Evolutionary conservation across 2,113 vertebrate genomes (phyloP).

Genomic region (Chinchilla lanigera): DNA sequence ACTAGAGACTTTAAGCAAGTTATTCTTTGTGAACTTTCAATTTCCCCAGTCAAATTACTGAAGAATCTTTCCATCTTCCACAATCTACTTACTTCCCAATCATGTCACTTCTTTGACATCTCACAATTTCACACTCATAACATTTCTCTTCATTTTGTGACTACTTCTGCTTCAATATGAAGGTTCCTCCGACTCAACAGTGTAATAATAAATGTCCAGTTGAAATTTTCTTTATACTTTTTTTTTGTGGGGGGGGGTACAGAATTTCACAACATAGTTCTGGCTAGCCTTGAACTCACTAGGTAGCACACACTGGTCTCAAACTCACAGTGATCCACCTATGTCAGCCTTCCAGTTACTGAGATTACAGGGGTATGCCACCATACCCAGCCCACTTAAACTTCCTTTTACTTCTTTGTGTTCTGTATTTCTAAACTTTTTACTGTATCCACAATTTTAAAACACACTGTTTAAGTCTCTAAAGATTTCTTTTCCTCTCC

Average conservation of each 20-base stretch:
- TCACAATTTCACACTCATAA: not conserved
- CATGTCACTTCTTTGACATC: not conserved
- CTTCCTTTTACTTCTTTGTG: not conserved
- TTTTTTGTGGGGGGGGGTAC: not conserved
- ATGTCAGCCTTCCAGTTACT: not conserved
- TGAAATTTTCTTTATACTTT: not conserved
- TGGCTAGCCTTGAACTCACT: not conserved
- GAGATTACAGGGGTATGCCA: not conserved
- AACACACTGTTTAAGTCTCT: not conserved
- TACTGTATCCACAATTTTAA: slow-evolving; percentile 15
- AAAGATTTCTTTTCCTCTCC: not conserved
- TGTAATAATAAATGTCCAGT: slow-evolving; percentile 13
- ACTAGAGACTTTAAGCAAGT: slow-evolving; percentile 1
- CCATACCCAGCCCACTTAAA: not conserved
- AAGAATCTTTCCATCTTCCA: not conserved
- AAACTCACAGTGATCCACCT: not conserved
- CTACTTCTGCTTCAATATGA: slow-evolving; percentile 16
- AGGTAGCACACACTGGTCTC: not conserved
- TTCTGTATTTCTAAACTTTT: slow-evolving; percentile 16
- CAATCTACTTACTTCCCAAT: not conserved
- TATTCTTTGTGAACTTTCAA: slow-evolving; percentile 19
- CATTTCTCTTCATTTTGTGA: slow-evolving; percentile 2
- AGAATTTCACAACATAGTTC: not conserved
- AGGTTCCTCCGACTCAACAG: not conserved
- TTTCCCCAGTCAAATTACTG: not conserved